Percentiles rank a stretch among this genome's conserved stretches.
Conservation (phyloP, 2,113 vertebrate species). For the Amia ocellicauda region DNA sequence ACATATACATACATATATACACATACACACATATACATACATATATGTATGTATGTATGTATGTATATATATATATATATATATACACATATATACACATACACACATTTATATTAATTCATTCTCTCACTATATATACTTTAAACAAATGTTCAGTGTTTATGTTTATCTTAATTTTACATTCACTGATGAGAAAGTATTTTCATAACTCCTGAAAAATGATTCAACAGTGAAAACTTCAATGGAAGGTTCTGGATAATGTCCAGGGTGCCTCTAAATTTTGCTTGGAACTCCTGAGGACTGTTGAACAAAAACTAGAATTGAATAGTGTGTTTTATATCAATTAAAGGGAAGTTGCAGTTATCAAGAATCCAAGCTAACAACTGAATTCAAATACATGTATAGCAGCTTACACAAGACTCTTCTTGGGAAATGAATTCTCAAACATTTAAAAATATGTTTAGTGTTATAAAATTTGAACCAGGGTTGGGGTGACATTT, state of each 20-base stretch:
- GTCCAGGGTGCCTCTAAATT: neutral
- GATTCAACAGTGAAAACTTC: neutral
- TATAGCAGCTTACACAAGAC: neutral
- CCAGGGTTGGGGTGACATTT: too few relatives aligned
- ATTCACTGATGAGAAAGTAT: neutral
- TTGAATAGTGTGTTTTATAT: neutral
- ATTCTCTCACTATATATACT: constrained; percentile 3
- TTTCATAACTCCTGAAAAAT: neutral
- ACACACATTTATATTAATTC: too few relatives aligned
- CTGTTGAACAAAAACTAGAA: neutral
- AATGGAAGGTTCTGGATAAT: neutral
- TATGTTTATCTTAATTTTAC: neutral
- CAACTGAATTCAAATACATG: too few relatives aligned
- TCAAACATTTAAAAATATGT: neutral
- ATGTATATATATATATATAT: too few relatives aligned
- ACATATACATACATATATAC: too few relatives aligned
- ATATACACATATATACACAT: too few relatives aligned
- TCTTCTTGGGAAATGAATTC: neutral
- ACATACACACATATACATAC: too few relatives aligned
- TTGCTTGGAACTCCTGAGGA: neutral
- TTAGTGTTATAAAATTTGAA: neutral
- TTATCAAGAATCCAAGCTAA: neutral
- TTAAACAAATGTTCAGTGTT: constrained; percentile 15
- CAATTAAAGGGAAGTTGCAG: neutral
- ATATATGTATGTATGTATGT: too few relatives aligned